Base-by-base conservation (phyloP, 2,888 invertebrate species). In the Mesorhabditis spiculigera region DNA sequence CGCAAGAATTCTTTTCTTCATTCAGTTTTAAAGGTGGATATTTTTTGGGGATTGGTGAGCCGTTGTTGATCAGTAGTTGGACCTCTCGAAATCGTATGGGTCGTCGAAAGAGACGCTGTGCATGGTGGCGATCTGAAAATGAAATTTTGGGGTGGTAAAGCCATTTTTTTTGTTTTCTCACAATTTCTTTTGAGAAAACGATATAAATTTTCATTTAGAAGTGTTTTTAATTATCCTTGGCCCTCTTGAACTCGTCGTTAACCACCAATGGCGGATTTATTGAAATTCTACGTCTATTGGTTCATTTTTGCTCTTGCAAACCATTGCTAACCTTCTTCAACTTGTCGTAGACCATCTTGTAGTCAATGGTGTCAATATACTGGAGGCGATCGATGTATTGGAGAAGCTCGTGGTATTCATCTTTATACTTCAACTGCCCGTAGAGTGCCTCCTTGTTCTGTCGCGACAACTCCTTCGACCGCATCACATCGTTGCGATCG, bases 311-410 rank as follows among this genome's bases (percentile, higher is more conserved):
- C 28, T 3, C 28, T 28, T 28, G 28, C 3, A 28, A 28, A 28
- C 28, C 28, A 28, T 28, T 28, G 28, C 28, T 28, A 28, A 28
- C 28, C 28, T 28, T 28, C 10, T 64, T 66, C n/a, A 78, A 66
- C 41, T 69, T 5, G 58, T 78, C 75, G 68, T 81, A 78, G 41
- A 81, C 72, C 70, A 69, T 82, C 4, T 67, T 13, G 70, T 82
- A 82, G 71, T 82, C 81, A 41, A 80, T 68, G 6, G 66, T 72
- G 63, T 81, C 78, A 43, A 73, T 72, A 71, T 82, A 82, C 63
- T 78, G 71, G 10, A 74, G 71, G 10, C 63, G 61, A 44, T 78
- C 78, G 64, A 83, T 73, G 73, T 83, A 82, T 44, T 76, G 72
- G 63, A 82, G 69, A n/a, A 81, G 66, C 63, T 78, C 75, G 43